Evolutionary conservation across 2,888 invertebrate genomes (phyloP).

Genomic region (Endomychus coccineus): DNA sequence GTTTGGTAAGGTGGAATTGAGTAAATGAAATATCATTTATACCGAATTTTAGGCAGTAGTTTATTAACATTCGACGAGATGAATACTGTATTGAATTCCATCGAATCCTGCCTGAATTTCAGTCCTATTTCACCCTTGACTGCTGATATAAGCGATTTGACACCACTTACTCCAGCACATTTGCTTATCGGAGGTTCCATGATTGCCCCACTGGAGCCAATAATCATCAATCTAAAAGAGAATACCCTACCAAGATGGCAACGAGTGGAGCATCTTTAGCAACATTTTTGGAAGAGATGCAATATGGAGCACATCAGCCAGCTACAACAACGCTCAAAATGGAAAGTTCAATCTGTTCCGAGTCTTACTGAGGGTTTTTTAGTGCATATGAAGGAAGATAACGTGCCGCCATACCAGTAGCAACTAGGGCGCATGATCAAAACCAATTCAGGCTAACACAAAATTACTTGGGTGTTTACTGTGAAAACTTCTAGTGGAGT

Average conservation of each 20-base stretch:
- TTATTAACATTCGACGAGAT: too few relatives aligned
- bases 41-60: too few relatives aligned
- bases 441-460: too few relatives aligned
- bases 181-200: background rate
- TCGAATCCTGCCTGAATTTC: background rate
- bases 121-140: background rate
- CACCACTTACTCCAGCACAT: slow-evolving; percentile 2
- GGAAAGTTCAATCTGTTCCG: too few relatives aligned
- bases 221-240: background rate
- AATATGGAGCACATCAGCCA: background rate
- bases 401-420: too few relatives aligned
- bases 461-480: too few relatives aligned
- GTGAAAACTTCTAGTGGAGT: too few relatives aligned
- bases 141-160: background rate
- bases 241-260: background rate
- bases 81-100: background rate
- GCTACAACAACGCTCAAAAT: background rate
- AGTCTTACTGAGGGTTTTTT: too few relatives aligned
- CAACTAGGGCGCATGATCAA: too few relatives aligned
- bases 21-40: too few relatives aligned
- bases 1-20: too few relatives aligned
- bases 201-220: background rate
- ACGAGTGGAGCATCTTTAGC: background rate
- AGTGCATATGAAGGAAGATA: too few relatives aligned
- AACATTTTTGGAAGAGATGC: background rate